Base-by-base conservation (phyloP, 1,140 invertebrate species). In the Drosophila tsacasi region DNA sequence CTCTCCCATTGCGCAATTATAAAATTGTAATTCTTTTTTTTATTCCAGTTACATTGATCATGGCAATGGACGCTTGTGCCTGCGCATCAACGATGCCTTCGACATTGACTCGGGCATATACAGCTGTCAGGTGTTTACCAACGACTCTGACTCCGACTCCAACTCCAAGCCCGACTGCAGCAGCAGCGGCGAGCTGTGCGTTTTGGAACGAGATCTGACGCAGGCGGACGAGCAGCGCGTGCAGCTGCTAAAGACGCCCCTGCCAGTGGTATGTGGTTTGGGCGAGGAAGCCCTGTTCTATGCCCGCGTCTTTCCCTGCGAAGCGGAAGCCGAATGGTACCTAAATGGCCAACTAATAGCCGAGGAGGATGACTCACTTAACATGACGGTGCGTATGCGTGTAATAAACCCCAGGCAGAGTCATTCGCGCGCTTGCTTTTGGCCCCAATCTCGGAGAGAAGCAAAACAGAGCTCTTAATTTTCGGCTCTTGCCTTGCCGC, bases 41-140 rank as follows among this genome's bases (percentile, higher is more conserved):
- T 9, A 40, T 47, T 72, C 94, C 85, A 94, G 93, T 49, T 95
- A 96, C 81, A 93, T 95, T 35, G 93, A 95, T 76, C 94, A 95
- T 54, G 94, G 94, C 52, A 94, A 95, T 50, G 95, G 95, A 32
- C 93, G 93, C 5, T 93, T 95, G 49, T 95, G 94, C 42, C 93
- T 97, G 32, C 93, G 94, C 30, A 94, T 97, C 40, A 93, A 94
- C 13, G 95, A 97, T 81, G 94, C 95, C 37, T 95, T 95, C 80
- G 91, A 94, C 23, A 94, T 96, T 78, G 96, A 97, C 92, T 94
- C 94, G 37, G 97, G 96, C n/a, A 93, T 94, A 46, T 97, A 97
- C 83, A 94, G 94, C 61, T 97, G 96, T 79, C 94, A 95, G 69
- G 95, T 95, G 69, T 86, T 87, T 6, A 86, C 74, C 35, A 80